Base-by-base conservation (phyloP, 2,888 invertebrate species). In the Thyatira batis region DNA sequence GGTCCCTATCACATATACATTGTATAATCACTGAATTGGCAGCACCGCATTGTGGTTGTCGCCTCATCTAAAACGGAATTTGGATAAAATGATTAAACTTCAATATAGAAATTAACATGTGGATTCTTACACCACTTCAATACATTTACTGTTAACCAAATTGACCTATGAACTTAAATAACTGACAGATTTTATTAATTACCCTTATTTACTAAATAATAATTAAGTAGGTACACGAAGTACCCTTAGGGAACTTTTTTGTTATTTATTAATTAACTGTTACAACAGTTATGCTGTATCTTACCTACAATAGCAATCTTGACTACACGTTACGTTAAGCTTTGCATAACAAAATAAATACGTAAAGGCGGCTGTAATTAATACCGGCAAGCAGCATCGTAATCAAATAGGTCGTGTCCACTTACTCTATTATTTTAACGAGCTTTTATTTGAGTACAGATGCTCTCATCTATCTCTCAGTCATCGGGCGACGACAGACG, bases 1-100 rank as follows among this genome's bases (percentile, higher is more conserved):
- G 70, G 73, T 78, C 11, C 44, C 6, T 6, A 23, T 3, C 23
- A n/a, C 23, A 39, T n/a, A 2, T 39, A 45, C 11, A 21, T 30
- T 30, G 21, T 44, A 78, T 72, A 79, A 80, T 78, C 74, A 73
- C 71, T 75, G 69, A 82, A 84, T 80, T 78, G 64, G 76, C 80
- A 73, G 72, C 67, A 60, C 70, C 61, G 55, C 64, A 56, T 56
- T 57, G 39, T 20, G 17, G 43, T 20, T 20, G 13, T 5, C 20
- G 17, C 20, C 17, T 43, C 43, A 20, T 43, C 43, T 6, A 43
- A n/a, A n/a, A n/a, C n/a, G n/a, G n/a, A n/a, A n/a, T n/a, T n/a
- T n/a, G n/a, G n/a, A n/a, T n/a, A n/a, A n/a, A n/a, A n/a, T n/a
- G n/a, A n/a, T n/a, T n/a, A n/a, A n/a, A n/a, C n/a, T n/a, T n/a